A percentile compares a stretch with the other conserved stretches of the same genome.
Evolutionary conservation across 2,888 invertebrate genomes (phyloP).

Genomic region (Mesoligia furuncula): DNA sequence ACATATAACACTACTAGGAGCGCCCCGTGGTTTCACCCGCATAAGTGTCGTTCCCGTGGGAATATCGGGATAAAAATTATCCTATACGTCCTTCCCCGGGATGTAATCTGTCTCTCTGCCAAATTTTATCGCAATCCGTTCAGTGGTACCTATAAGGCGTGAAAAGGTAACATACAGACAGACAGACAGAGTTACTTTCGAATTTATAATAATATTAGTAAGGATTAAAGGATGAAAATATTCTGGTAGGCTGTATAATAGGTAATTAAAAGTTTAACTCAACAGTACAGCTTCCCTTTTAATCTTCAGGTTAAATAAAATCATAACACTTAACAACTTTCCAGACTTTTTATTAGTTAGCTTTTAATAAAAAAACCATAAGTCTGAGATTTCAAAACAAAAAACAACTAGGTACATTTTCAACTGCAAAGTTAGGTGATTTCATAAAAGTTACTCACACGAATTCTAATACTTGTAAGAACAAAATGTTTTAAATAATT

Average conservation of each 20-base stretch:
- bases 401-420: constrained; percentile 23
- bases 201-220: too few species aligned
- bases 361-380: constrained; percentile 13
- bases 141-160: too few species aligned
- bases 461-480: constrained; percentile 13
- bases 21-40: too few species aligned
- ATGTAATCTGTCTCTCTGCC: too few species aligned
- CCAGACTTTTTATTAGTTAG: constrained; percentile 31
- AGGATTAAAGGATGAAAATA: neutral
- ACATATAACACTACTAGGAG: neutral
- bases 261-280: constrained; percentile 19
- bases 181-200: too few species aligned
- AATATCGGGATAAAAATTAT: too few species aligned
- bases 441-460: constrained; percentile 27
- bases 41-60: too few species aligned
- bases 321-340: constrained; percentile 26
- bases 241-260: neutral
- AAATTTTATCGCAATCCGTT: too few species aligned
- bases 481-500: constrained; percentile 16
- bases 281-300: constrained; percentile 3
- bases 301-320: constrained; percentile 15
- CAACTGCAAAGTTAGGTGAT: constrained; percentile 25
- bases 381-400: constrained; percentile 35
- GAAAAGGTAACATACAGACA: too few species aligned
- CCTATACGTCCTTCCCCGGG: too few species aligned